These are phyloP conservation scores for Bellardia bayeri DNA, from an alignment of 2,888 invertebrate species.

Conservation along the genomic window DNA sequence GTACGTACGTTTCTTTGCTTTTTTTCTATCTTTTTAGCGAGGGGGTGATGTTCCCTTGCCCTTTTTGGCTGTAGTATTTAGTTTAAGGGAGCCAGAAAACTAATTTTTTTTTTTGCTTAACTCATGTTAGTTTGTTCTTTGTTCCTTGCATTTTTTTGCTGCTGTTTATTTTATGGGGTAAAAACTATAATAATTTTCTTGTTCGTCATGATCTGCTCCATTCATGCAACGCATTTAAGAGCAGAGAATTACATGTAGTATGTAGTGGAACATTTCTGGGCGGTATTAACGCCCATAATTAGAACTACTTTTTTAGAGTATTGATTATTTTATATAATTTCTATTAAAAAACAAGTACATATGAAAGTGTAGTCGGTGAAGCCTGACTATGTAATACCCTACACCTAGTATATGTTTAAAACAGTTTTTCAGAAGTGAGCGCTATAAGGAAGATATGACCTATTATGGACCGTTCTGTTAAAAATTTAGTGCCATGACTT, in stretches of 20 bases:
- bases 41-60: constrained; percentile 44
- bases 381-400: no score
- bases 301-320: background rate
- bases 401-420: no score
- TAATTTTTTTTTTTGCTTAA: constrained; percentile 1
- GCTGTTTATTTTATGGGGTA: constrained; percentile 33
- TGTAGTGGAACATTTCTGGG: background rate
- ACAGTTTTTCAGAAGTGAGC: no score
- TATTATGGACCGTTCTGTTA: no score
- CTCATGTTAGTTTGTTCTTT: constrained; percentile 26
- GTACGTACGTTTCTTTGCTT: background rate
- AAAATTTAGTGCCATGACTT: no score
- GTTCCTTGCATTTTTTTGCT: background rate
- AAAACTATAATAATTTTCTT: constrained; percentile 7
- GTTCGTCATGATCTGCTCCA: background rate
- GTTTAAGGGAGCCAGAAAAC: constrained; percentile 4
- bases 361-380: no score
- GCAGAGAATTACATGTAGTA: constrained; percentile 4
- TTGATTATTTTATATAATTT: background rate
- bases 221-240: constrained; percentile 4
- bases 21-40: background rate
- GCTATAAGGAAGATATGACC: no score
- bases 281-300: background rate
- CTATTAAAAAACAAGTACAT: no score
- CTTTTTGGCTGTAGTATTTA: constrained; percentile 9